Conservation (phyloP, 2,113 vertebrate species). For the Thunnus maccoyii region DNA sequence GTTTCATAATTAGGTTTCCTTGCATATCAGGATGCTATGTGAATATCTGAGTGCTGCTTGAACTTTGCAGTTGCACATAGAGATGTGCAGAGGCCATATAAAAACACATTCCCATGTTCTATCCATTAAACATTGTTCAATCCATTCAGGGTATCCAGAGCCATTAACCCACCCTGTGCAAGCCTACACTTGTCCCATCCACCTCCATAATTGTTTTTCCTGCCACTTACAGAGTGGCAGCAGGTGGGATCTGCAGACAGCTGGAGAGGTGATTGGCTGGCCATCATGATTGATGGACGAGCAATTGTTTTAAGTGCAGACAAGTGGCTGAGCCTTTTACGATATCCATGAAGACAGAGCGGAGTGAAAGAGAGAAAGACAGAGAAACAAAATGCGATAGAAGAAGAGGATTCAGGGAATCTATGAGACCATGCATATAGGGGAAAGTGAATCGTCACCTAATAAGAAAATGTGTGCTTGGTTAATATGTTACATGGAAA, state of each 20-base stretch:
- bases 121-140: background rate
- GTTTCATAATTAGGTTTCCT: background rate
- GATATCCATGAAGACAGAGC: conserved; percentile 9
- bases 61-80: too few species aligned
- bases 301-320: conserved; percentile 52
- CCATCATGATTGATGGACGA: conserved; percentile 54
- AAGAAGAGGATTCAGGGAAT: background rate
- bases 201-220: conserved; percentile 44
- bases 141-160: background rate
- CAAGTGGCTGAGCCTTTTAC: conserved; percentile 48
- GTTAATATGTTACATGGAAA: conserved; percentile 55
- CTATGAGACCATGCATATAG: background rate
- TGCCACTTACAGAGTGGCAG: conserved; percentile 49
- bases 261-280: conserved; percentile 51
- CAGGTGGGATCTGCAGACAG: conserved; percentile 59
- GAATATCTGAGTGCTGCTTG: too few species aligned
- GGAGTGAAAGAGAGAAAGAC: background rate
- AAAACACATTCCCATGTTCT: background rate
- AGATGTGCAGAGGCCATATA: background rate
- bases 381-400: background rate
- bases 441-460: conserved; percentile 25
- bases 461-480: background rate
- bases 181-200: conserved; percentile 8
- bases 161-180: background rate
- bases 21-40: background rate